Conservation (phyloP, 37 sponge, comb jelly and placozoan species). For the Spongilla lacustris region DNA sequence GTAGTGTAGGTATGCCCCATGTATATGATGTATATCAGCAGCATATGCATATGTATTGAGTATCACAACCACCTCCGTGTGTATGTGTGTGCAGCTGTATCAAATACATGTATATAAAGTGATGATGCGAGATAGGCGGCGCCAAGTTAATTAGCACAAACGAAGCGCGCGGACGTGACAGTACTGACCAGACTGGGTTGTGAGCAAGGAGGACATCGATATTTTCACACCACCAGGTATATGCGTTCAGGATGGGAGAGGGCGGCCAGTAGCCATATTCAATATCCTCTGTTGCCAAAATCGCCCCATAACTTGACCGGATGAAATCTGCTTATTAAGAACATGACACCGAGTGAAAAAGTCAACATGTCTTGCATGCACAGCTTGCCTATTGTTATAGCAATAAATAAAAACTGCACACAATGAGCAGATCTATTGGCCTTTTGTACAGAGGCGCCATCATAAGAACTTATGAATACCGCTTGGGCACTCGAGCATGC, state of each 20-base stretch:
- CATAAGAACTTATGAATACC: no score
- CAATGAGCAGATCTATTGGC: slow-evolving; percentile 70
- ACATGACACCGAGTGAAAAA: not conserved
- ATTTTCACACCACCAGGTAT: slow-evolving; percentile 81
- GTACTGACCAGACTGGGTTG: slow-evolving; percentile 82
- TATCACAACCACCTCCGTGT: no score
- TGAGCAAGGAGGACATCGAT: slow-evolving; percentile 73
- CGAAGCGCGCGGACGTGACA: no score
- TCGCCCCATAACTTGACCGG: slow-evolving; percentile 61
- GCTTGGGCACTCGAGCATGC: no score
- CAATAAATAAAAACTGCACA: slow-evolving; percentile 67
- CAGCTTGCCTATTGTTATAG: slow-evolving; percentile 73
- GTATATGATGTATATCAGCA: no score
- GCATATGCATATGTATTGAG: no score
- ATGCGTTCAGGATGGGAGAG: slow-evolving; percentile 32
- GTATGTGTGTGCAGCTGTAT: no score
- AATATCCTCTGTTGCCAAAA: slow-evolving; percentile 35
- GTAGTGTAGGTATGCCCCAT: no score
- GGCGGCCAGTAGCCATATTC: slow-evolving; percentile 74
- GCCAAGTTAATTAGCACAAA: no score
- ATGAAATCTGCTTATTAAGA: slow-evolving; percentile 54
- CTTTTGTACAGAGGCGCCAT: slow-evolving; percentile 43
- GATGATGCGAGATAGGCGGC: no score
- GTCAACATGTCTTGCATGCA: not conserved
- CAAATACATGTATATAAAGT: no score